phyloP scores from a whole-genome alignment of 2,113 vertebrate genomes.

The Rhynchomys soricoides region DNA sequence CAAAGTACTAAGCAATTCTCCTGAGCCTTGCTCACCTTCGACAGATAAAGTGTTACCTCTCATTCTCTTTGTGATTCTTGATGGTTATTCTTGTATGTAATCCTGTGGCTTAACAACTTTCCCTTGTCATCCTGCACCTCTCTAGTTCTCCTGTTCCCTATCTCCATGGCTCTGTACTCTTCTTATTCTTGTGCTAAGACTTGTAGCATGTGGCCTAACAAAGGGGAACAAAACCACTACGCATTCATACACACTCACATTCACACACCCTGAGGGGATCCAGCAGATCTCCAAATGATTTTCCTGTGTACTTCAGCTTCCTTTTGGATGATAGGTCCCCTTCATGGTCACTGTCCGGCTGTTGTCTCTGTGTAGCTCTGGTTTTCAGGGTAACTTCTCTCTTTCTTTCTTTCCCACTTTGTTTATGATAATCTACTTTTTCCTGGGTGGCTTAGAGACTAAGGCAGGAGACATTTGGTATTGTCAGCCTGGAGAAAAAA shows the following conservation, averaged over 20 bases:
- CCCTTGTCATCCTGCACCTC: conserved; percentile 76
- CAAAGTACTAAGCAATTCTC: conserved; percentile 87
- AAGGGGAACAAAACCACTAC: conserved; percentile 73
- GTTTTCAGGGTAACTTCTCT: conserved; percentile 72
- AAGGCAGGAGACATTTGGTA: conserved; percentile 69
- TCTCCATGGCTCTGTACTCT: conserved; percentile 74
- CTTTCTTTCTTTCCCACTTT: not conserved
- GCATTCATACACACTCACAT: not conserved
- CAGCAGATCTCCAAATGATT: conserved; percentile 68
- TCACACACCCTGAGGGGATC: not conserved
- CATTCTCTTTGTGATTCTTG: conserved; percentile 95
- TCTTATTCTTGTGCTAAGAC: conserved; percentile 85
- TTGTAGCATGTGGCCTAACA: conserved; percentile 96
- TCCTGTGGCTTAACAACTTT: conserved; percentile 92
- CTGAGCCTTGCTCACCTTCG: conserved; percentile 84
- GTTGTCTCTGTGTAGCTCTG: conserved; percentile 85
- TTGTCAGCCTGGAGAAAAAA: conserved; percentile 35
- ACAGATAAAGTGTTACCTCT: conserved; percentile 91
- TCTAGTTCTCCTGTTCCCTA: conserved; percentile 77
- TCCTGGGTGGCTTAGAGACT: conserved; percentile 79
- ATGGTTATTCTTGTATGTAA: conserved; percentile 94
- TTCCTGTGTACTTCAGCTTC: conserved; percentile 57
- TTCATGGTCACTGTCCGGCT: conserved; percentile 84
- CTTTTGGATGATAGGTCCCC: conserved; percentile 77
- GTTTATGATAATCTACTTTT: conserved; percentile 71